Evolutionary conservation across 2,797 vertebrate genomes (phyloP), one percentile per base, ranked within the genome.

Genomic region (Phrynocephalus guinanensis): DNA sequence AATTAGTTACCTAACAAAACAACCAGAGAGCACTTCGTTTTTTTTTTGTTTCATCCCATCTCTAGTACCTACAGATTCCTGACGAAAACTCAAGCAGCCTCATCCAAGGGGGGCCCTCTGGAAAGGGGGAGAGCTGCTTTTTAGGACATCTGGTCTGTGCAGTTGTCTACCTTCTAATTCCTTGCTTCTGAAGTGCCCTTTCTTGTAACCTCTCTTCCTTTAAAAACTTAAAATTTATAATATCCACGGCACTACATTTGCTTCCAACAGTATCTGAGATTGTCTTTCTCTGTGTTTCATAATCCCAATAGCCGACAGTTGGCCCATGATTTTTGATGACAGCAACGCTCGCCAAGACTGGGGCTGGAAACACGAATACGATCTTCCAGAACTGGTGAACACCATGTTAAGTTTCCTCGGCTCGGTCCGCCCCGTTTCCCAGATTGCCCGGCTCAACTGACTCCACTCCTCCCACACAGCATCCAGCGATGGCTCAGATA

Each of bases 301-400:
- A 84, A 38, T 6, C 50, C 9, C 28, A 85, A 10, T 92, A 99
- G 99, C 99, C 44, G 98, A 99, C 93, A 99, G 98, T 83, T 99
- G 99, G 99, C 99, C 99, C 0, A 98, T 99, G 98, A 97, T 98
- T 95, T 98, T 99, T 0, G 98, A 99, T 0, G 99, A 99, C 94
- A 95, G 92, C 91, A 99, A 98, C 0, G 99, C 99, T 3, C 97
- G 98, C 52, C 98, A 94, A 33, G 98, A 99, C 87, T 99, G 99
- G 99, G 97, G 97, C 30, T 99, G 99, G 99, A 99, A 99, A 92
- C 99, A 99, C 0, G 98, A 98, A 56, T 98, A 98, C 48, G 98
- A 99, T 82, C 98, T 99, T 50, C 97, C 98, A 0, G 98, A 99
- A 93, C 88, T 99, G 91, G 98, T 99, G 92, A 98, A 98, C 82